Base-by-base conservation (phyloP, 2,888 invertebrate genomes). In the Dicyrtoma fusca region DNA sequence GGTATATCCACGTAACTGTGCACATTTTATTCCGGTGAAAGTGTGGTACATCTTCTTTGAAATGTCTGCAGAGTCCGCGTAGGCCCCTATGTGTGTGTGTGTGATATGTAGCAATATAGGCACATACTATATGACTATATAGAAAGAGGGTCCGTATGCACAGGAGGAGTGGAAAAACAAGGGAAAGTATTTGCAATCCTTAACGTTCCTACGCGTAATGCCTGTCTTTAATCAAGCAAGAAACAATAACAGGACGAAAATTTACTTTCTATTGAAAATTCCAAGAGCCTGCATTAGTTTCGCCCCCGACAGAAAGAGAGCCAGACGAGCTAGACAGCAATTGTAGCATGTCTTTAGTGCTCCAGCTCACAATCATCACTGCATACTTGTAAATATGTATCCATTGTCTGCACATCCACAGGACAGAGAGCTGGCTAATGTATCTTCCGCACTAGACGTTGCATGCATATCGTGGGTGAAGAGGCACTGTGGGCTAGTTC, bases 221-320 rank as follows among this genome's bases (percentile, higher is more conserved):
- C 61, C 53, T 68, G 70, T 71, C 71, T 75, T 75, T 75, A 75
- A 75, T 75, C 75, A 75, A 75, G 62, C 72, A 73, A 73, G 69
- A 73, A 71, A 73, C 75, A 75, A 75, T 75, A 73, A 71, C 73
- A 73, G 10, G 62, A n/a, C 21, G 62, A 42, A 51, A n/a, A 62
- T 49, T 61, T 69, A 62, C 53, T 63, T 72, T 74, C 69, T 69
- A 72, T 74, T 74, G 71, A 69, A 74, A 73, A 72, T 74, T 72
- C 74, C 71, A 72, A 69, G 69, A 61, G 59, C 69, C 25, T 66
- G 69, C 72, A 74, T 74, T 71, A 71, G 65, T 72, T 69, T 69
- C 69, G 63, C 26, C 49, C 44, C 53, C 13, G n/a, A n/a, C n/a
- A 13, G 34, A 34, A 34, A 34, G 34, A 34, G 34, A 34, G 34